phyloP scores from a whole-genome alignment of 2,113 vertebrate species.

The Setophaga kirtlandii region DNA sequence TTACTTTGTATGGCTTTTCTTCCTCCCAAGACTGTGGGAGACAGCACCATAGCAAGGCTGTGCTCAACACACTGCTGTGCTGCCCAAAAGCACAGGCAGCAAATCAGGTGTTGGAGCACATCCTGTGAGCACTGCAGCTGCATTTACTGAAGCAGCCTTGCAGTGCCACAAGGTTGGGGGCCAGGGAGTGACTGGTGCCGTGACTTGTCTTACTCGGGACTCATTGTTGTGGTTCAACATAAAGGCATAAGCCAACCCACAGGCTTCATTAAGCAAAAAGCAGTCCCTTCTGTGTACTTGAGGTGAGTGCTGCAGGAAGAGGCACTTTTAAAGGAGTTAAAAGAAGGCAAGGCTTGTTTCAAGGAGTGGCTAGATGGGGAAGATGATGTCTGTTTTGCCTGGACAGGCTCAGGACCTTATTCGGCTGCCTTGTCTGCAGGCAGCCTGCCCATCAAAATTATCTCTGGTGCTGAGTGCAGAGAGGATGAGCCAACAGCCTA shows the following conservation, averaged over 20 bases:
- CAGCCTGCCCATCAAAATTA: constrained; percentile 45
- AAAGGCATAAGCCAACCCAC: neutral
- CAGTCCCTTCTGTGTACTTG: neutral
- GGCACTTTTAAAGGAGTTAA: neutral
- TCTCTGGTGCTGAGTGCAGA: neutral
- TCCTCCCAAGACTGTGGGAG: neutral
- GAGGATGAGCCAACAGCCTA: constrained; percentile 8
- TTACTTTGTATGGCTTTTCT: neutral
- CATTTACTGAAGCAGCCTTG: neutral
- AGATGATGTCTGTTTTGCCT: constrained; percentile 17
- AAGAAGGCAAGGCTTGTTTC: neutral
- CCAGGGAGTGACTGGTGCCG: neutral
- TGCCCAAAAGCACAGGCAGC: neutral
- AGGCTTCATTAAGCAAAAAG: neutral
- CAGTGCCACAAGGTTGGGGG: neutral
- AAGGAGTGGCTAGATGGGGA: constrained; percentile 22
- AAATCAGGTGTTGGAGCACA: neutral
- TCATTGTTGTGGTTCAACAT: neutral
- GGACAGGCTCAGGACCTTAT: constrained; percentile 26
- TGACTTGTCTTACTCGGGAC: neutral
- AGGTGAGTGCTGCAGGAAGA: neutral
- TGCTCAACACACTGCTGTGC: fast-evolving
- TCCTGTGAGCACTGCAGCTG: neutral
- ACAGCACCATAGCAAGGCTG: fast-evolving
- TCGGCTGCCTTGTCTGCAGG: neutral